Conservation (phyloP, 2,797 vertebrate species). For the Columba guinea region DNA sequence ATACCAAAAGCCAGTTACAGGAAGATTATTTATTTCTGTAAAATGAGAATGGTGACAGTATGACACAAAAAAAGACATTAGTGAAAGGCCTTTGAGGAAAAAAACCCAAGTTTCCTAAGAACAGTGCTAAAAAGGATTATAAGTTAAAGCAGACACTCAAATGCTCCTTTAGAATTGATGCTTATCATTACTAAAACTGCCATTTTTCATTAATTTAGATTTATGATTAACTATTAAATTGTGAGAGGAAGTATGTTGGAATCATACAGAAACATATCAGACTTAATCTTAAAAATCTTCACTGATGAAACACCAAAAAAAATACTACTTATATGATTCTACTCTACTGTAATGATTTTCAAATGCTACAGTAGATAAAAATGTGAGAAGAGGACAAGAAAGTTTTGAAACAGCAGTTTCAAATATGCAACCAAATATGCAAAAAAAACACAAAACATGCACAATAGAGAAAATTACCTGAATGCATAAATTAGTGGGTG, state of each 20-base stretch:
- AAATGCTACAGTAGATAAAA: background rate
- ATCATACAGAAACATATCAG: background rate
- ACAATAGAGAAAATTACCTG: background rate
- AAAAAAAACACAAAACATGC: background rate
- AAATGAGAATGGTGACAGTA: background rate
- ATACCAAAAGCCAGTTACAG: background rate
- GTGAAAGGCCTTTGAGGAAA: background rate
- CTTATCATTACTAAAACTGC: background rate
- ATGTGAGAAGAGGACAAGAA: background rate
- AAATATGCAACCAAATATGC: background rate
- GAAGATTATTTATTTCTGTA: background rate
- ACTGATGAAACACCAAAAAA: background rate
- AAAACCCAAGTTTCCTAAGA: background rate
- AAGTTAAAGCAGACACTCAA: background rate
- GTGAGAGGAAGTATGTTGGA: background rate
- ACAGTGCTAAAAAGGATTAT: background rate
- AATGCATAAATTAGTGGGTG: background rate
- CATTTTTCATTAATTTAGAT: background rate
- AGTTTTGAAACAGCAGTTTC: background rate
- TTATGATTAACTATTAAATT: background rate
- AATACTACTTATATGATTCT: background rate
- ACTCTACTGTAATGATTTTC: background rate
- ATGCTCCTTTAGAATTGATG: background rate
- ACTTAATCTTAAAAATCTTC: background rate
- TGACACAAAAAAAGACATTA: too few species aligned